phyloP scores from a whole-genome alignment of 2,113 vertebrate species.

The Paralichthys olivaceus region DNA sequence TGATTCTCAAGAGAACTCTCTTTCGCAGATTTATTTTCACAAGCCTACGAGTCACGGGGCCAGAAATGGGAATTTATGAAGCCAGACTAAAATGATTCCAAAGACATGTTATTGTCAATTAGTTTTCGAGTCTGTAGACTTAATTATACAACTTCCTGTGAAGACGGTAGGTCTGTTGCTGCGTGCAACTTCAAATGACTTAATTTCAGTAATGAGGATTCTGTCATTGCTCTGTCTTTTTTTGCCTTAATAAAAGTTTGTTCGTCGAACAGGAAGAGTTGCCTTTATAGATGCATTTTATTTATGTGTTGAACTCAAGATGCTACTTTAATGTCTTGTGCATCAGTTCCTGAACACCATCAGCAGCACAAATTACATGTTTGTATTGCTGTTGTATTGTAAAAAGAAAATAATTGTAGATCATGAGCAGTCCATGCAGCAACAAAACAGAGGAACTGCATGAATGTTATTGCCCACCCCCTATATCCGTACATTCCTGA shows the following conservation, averaged over 20 bases:
- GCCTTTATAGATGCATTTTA: background rate
- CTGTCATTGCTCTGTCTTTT: background rate
- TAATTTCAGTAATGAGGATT: background rate
- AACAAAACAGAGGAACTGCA: too few relatives aligned
- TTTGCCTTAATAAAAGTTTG: background rate
- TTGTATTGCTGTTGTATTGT: too few relatives aligned
- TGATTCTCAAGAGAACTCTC: conserved; percentile 46
- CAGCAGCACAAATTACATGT: too few relatives aligned
- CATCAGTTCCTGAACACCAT: background rate
- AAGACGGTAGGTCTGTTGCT: background rate
- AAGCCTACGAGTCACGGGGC: conserved; percentile 48
- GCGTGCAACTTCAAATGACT: background rate
- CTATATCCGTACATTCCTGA: conserved; percentile 17
- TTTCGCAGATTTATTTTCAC: conserved; percentile 57
- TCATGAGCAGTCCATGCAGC: too few relatives aligned
- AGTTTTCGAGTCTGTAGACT: conserved; percentile 11
- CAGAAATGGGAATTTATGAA: conserved; percentile 47
- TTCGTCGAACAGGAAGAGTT: background rate
- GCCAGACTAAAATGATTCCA: conserved; percentile 11
- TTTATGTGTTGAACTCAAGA: background rate
- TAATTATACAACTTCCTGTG: background rate
- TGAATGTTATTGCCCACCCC: background rate
- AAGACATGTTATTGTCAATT: conserved; percentile 10
- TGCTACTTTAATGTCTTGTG: background rate
- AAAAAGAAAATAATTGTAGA: too few relatives aligned